Evolutionary conservation across 2,797 vertebrate genomes (phyloP).

Genomic region (Coranthus polyacanthus): DNA sequence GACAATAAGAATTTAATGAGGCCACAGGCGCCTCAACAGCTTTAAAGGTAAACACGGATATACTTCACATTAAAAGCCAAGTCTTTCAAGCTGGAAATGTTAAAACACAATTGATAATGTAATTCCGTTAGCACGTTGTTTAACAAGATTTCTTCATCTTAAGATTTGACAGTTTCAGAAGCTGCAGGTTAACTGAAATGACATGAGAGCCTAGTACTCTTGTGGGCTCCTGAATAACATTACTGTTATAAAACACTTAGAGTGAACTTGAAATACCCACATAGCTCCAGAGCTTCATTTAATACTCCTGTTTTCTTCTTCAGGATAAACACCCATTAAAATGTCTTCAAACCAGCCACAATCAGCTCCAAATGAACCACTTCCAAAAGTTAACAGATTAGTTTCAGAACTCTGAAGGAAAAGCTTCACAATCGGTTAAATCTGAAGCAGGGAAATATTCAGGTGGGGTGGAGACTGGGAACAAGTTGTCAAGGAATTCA

Average conservation of each 20-base stretch:
- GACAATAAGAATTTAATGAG: constrained; percentile 41
- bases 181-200: constrained; percentile 26
- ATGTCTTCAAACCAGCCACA: constrained; percentile 11
- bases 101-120: constrained; percentile 36
- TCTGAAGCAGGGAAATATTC: constrained; percentile 30
- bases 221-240: constrained; percentile 19
- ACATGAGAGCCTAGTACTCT: constrained; percentile 15
- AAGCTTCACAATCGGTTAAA: constrained; percentile 32
- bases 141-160: constrained; percentile 28
- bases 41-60: constrained; percentile 59
- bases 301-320: constrained; percentile 23
- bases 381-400: constrained; percentile 22
- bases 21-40: constrained; percentile 45
- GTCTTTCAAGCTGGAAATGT: constrained; percentile 44
- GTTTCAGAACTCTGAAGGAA: constrained; percentile 28
- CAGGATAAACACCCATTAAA: constrained; percentile 4
- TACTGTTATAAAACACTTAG: constrained; percentile 25
- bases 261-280: constrained; percentile 25
- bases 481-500: constrained; percentile 26
- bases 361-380: constrained; percentile 20
- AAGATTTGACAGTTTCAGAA: constrained; percentile 29
- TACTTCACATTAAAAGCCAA: constrained; percentile 68
- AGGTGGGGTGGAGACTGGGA: constrained; percentile 6
- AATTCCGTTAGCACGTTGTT: constrained; percentile 45
- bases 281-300: constrained; percentile 6